Conservation (phyloP, 2,113 vertebrate genomes). For the Sinocyclocheilus maitianheensis region DNA sequence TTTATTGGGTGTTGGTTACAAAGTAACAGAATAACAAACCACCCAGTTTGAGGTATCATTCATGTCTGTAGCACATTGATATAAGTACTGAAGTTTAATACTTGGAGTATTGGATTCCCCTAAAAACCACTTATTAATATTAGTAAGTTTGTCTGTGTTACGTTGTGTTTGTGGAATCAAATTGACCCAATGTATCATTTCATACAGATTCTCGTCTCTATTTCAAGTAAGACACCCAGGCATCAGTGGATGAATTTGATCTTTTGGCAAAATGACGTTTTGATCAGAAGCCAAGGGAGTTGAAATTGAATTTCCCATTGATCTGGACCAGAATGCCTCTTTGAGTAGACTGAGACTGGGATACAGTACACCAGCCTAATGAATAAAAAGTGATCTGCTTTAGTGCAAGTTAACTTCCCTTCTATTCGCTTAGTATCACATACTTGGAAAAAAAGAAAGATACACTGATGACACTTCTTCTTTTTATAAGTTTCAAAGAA, state of each 20-base stretch:
- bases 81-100: neutral
- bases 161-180: neutral
- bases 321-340: constrained; percentile 44
- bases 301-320: constrained; percentile 49
- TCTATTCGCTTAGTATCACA: too few species aligned
- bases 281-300: constrained; percentile 28
- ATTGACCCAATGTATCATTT: neutral
- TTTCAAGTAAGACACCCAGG: neutral
- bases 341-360: constrained; percentile 9
- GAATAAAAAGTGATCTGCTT: constrained; percentile 34
- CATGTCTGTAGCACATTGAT: neutral
- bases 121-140: neutral
- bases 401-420: neutral
- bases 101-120: too few species aligned
- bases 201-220: neutral
- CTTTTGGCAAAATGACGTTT: constrained; percentile 25
- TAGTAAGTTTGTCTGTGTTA: neutral
- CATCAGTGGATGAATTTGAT: constrained; percentile 43
- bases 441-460: neutral
- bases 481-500: neutral
- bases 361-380: constrained; percentile 29
- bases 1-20: neutral
- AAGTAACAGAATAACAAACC: neutral
- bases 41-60: neutral
- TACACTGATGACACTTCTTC: neutral